Conservation (phyloP, 2,113 vertebrate species). For the Sarotherodon lohbergeri region DNA sequence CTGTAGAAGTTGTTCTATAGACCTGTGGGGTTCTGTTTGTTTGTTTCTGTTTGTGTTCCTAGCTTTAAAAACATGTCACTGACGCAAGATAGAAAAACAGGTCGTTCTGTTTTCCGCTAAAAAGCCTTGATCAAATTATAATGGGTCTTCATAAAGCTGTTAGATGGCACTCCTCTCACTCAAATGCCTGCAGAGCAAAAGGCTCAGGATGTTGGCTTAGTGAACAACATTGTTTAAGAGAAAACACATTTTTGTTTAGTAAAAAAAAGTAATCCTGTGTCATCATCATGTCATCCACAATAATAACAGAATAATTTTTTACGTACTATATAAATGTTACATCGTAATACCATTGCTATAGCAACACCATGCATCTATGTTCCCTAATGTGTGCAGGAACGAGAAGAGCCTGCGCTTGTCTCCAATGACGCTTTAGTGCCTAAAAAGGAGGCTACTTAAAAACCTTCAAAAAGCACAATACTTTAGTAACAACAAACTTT, state of each 20-base stretch:
- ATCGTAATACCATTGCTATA: neutral
- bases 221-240: neutral
- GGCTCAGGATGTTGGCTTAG: neutral
- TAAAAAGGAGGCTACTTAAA: neutral
- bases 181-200: neutral
- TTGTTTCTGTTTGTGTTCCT: neutral
- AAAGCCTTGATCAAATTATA: neutral
- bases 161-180: neutral
- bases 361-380: neutral
- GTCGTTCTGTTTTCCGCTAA: neutral
- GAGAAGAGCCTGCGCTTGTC: neutral
- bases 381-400: neutral
- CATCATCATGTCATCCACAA: neutral
- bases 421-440: neutral
- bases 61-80: neutral
- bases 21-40: neutral
- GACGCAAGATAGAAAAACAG: neutral
- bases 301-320: neutral
- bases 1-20: neutral
- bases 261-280: neutral
- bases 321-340: accelerated
- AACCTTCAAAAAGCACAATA: neutral
- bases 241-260: neutral
- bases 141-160: neutral
- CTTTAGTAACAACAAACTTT: neutral